Percentiles rank a stretch among this genome's conserved stretches.
Conservation (phyloP, 2,113 vertebrate species). For the Dipodomys merriami region DNA sequence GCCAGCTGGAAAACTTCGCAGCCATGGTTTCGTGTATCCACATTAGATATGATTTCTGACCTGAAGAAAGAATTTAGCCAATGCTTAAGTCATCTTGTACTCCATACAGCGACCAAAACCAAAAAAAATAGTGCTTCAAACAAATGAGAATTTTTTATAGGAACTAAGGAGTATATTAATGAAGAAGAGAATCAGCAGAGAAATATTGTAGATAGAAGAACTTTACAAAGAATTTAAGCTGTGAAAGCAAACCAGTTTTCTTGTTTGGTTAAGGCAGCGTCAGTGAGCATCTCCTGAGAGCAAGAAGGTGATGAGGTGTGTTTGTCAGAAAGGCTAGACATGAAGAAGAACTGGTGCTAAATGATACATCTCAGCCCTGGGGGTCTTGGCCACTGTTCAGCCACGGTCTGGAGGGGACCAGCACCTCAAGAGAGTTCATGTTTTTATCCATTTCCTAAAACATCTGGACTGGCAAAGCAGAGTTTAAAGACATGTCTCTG, state of each 20-base stretch:
- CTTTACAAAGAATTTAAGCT: neutral
- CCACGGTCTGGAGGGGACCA: neutral
- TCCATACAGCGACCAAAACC: neutral
- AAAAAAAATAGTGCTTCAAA: neutral
- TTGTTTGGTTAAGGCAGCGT: neutral
- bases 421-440: neutral
- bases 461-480: slow-evolving; percentile 26
- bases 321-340: neutral
- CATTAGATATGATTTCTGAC: slow-evolving; percentile 55
- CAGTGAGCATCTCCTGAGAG: neutral
- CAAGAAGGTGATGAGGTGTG: neutral
- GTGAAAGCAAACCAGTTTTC: neutral
- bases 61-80: slow-evolving; percentile 56
- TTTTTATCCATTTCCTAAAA: slow-evolving; percentile 32
- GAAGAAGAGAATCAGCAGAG: neutral
- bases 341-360: neutral
- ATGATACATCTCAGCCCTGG: neutral
- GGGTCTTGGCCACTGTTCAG: neutral
- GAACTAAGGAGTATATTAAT: neutral
- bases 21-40: slow-evolving; percentile 39
- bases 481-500: slow-evolving; percentile 35
- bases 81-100: slow-evolving; percentile 19
- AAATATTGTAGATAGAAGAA: neutral
- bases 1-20: slow-evolving; percentile 68
- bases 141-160: slow-evolving; percentile 28